phyloP scores from a whole-genome alignment of 2,797 vertebrate species.

The Diplodus sargus region DNA sequence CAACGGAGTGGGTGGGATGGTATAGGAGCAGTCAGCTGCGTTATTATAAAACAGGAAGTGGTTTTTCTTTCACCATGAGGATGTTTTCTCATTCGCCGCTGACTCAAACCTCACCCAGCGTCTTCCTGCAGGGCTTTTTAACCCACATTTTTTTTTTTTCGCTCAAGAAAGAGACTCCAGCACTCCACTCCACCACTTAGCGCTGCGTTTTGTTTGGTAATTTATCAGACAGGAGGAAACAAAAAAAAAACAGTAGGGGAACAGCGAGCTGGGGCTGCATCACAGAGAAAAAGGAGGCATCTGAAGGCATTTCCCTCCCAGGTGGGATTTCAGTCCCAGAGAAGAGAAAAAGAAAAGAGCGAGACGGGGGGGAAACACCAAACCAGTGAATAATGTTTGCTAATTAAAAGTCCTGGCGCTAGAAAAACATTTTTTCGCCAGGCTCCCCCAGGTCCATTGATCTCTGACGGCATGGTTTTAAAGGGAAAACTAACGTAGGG shows the following conservation, averaged over 20 bases:
- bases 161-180: slow-evolving; percentile 15
- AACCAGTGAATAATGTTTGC: slow-evolving; percentile 18
- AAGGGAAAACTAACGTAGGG: not conserved
- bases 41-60: slow-evolving; percentile 39
- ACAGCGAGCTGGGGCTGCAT: slow-evolving; percentile 20
- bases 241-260: not conserved
- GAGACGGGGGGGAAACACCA: slow-evolving; percentile 33
- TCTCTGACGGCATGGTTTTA: slow-evolving; percentile 3
- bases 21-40: slow-evolving; percentile 34
- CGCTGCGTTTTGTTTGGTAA: slow-evolving; percentile 44
- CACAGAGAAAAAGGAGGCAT: slow-evolving; percentile 28
- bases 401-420: slow-evolving; percentile 46
- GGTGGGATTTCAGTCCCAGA: slow-evolving; percentile 25
- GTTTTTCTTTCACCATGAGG: slow-evolving; percentile 10
- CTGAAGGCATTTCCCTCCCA: slow-evolving; percentile 41
- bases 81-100: not conserved
- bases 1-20: slow-evolving; percentile 45
- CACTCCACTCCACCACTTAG: slow-evolving; percentile 34
- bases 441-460: slow-evolving; percentile 4
- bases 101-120: not conserved
- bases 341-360: slow-evolving; percentile 5
- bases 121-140: slow-evolving; percentile 26
- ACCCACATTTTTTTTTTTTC: slow-evolving; percentile 16
- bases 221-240: slow-evolving; percentile 51
- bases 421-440: not conserved